Evolutionary conservation across 2,888 invertebrate genomes (phyloP), one percentile per base, ranked within the genome.

Genomic region (Agrotis exclamationis): DNA sequence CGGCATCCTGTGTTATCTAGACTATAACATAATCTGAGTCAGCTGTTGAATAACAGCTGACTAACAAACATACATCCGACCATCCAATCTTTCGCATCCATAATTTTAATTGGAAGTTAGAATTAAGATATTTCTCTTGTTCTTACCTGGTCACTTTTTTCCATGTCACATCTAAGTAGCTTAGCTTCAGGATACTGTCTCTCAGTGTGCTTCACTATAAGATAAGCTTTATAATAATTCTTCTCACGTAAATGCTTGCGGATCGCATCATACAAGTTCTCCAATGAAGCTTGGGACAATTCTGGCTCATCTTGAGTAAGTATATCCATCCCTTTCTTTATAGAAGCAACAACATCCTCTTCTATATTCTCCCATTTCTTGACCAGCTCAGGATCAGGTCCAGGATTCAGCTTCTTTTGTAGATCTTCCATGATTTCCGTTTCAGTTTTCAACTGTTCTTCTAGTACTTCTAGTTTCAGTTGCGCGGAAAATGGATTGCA

Each of bases 401-500:
- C 93, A 0, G 95, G 94, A 79, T 95, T 96, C 0, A 96, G 81
- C 79, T 93, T 95, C 64, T 96, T 93, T 82, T 97, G 96, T 83
- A 97, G 95, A 65, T 97, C 97, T 51, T 97, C 96, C 24, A 98
- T 92, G 82, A 97, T 97, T 65, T 96, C 96, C 79, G 95, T 96
- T 84, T 97, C 97, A 14, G 94, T 94, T 74, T 96, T 94, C 60
- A 97, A 93, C 85, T 97, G 97, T 66, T 96, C 95, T 85, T 97
- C 95, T 50, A 98, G 93, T 72, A 97, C 92, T 86, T 96, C 95
- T 20, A 94, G 89, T 85, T 95, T 96, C 85, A 98, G 96, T 94
- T 97, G 97, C 0, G 97, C 97, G n/a, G 98, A 97, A 92, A 97
- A 99, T 6, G 98, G 98, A 95, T 99, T 99, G 81, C 97, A 97